Evolutionary conservation across 2,888 invertebrate species (phyloP).

Genomic region (Temnothorax unifasciatus): DNA sequence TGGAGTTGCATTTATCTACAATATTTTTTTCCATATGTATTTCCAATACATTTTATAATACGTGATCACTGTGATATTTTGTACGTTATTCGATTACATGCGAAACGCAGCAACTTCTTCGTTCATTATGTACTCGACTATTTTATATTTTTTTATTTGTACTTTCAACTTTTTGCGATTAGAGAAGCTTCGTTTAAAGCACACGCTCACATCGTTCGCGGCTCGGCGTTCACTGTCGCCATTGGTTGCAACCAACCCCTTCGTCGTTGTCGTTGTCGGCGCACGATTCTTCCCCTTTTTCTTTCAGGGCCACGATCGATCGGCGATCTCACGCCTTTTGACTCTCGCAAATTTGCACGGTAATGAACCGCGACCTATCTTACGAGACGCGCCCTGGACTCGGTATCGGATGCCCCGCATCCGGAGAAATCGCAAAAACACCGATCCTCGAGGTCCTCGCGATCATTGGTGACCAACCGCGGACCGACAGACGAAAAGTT

Average conservation of each 20-base stretch:
- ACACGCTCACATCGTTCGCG: conserved; percentile 43
- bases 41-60: background rate
- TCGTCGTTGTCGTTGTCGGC: conserved; percentile 22
- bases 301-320: conserved; percentile 19
- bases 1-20: background rate
- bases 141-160: conserved; percentile 17
- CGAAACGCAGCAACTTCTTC: background rate
- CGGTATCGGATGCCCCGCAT: background rate
- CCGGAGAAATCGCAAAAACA: background rate
- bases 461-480: conserved; percentile 19
- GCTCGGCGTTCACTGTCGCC: conserved; percentile 29
- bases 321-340: conserved; percentile 5
- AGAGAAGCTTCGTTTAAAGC: conserved; percentile 20
- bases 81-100: background rate
- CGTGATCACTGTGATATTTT: background rate
- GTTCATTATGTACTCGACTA: background rate
- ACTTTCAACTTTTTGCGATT: background rate
- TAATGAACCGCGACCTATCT: background rate
- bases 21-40: background rate
- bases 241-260: background rate
- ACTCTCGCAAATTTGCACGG: background rate
- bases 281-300: background rate
- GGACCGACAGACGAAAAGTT: background rate
- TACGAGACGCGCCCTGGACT: background rate
- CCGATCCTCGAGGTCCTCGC: background rate